Evolutionary conservation across 2,888 invertebrate species (phyloP).

Genomic region (Spilarctia lutea): DNA sequence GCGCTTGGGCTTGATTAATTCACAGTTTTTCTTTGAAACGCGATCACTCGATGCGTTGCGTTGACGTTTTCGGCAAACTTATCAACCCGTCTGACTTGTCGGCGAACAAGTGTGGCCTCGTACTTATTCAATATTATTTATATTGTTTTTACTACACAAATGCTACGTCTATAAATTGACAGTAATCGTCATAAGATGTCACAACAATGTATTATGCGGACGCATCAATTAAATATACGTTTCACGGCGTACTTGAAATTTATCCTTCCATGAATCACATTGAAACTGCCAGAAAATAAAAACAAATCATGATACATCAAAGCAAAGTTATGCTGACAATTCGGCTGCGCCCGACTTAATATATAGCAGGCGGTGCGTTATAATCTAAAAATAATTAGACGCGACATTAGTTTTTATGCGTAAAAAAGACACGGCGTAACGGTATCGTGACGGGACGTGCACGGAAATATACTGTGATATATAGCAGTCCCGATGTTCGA

Average conservation of each 20-base stretch:
- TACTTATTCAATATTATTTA: constrained; percentile 49
- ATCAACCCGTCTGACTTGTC: constrained; percentile 68
- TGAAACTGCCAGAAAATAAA: constrained; percentile 82
- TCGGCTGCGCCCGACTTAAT: constrained; percentile 82
- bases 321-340: constrained; percentile 86
- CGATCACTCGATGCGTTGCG: constrained; percentile 69
- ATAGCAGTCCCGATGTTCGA: constrained; percentile 69
- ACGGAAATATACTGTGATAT: constrained; percentile 84
- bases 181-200: constrained; percentile 67
- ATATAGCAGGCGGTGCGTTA: constrained; percentile 84
- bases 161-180: constrained; percentile 52
- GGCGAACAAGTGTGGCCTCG: constrained; percentile 52
- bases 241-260: constrained; percentile 80
- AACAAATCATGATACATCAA: constrained; percentile 85
- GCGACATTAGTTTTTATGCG: constrained; percentile 86
- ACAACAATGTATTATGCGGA: constrained; percentile 75
- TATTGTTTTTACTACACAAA: constrained; percentile 35
- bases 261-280: constrained; percentile 83
- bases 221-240: constrained; percentile 79
- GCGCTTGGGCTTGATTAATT: constrained; percentile 80
- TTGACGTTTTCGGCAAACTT: constrained; percentile 76
- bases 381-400: constrained; percentile 87
- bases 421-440: constrained; percentile 82
- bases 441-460: constrained; percentile 68
- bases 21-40: constrained; percentile 82